A percentile compares a stretch with the other conserved stretches of the same genome.
These are phyloP conservation scores for Conopomorpha cramerella DNA, from an alignment of 1,140 invertebrate genomes.

Conservation along the genomic window DNA sequence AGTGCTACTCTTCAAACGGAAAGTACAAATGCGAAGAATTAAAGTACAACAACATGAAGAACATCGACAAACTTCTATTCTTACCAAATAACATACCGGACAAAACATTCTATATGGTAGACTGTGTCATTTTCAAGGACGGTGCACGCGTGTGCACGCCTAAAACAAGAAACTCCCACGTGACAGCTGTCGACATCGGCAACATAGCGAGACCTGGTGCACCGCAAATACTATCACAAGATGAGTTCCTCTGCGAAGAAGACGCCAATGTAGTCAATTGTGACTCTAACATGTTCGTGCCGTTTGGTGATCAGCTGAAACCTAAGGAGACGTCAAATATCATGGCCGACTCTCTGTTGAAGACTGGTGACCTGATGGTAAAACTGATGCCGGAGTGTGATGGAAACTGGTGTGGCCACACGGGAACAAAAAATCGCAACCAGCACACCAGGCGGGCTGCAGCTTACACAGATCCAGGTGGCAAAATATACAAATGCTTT, in stretches of 20 bases:
- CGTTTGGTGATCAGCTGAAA: conserved; percentile 16
- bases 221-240: conserved; percentile 25
- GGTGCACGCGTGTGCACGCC: conserved; percentile 33
- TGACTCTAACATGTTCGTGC: conserved; percentile 24
- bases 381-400: conserved; percentile 19
- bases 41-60: conserved; percentile 29
- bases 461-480: too few relatives aligned
- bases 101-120: conserved; percentile 31
- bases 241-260: conserved; percentile 42
- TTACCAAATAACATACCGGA: conserved; percentile 22
- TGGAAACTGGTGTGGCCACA: conserved; percentile 25
- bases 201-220: conserved; percentile 25
- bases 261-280: conserved; percentile 19
- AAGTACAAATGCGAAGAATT: conserved; percentile 22
- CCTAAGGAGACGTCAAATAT: conserved; percentile 10
- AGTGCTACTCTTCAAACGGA: conserved; percentile 14
- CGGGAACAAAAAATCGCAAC: too few relatives aligned
- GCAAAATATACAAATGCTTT: conserved; percentile 31
- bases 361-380: conserved; percentile 16
- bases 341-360: conserved; percentile 20
- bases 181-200: conserved; percentile 25
- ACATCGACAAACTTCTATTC: conserved; percentile 35
- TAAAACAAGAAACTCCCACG: conserved; percentile 19
- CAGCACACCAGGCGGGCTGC: too few relatives aligned
- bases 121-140: conserved; percentile 35